Base-by-base conservation (phyloP, 2,888 invertebrate species). In the Pilophorus perplexus region DNA sequence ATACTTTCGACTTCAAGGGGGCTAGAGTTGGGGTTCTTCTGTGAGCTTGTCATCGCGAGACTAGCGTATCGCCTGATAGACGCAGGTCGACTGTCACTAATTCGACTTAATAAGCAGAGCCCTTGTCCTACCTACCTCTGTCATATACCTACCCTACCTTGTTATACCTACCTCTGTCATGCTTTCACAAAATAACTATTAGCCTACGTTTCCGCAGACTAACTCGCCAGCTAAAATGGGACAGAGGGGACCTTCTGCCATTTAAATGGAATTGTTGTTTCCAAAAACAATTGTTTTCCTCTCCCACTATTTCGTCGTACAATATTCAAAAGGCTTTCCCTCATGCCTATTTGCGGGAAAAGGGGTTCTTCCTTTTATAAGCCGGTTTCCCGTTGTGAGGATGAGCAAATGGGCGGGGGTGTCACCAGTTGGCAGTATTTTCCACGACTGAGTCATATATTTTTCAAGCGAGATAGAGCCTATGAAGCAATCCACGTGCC, bases 351-450 rank as follows among this genome's bases (percentile, higher is more conserved):
- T n/a, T n/a, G n/a, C n/a, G n/a, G n/a, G n/a, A n/a, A n/a, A n/a
- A n/a, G n/a, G n/a, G n/a, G n/a, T n/a, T n/a, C 18, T 42, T 42
- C 20, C 46, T 46, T 46, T 46, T 46, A 46, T 46, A 46, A 46
- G 46, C 46, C 20, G 20, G 1, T 44, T 22, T 6, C 46, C 23
- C n/a, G 23, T 12, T 12, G 25, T 23, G 2, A 1, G 46, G 6
- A 23, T 22, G n/a, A 14, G 14, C n/a, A 12, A 46, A 14, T 20
- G 20, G 14, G 46, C 22, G 25, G 25, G 46, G 22, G 46, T 38
- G 38, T 2, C 38, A 18, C 10, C 10, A 44, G 18, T 23, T 46
- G 23, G 23, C 12, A 14, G 46, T 46, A 25, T 46, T 46, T 46
- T 46, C 20, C 23, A 14, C 12, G 2, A 14, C 12, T 25, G 23